Base-by-base conservation (phyloP, 1,140 invertebrate species). In the Psilanteris sp. region DNA sequence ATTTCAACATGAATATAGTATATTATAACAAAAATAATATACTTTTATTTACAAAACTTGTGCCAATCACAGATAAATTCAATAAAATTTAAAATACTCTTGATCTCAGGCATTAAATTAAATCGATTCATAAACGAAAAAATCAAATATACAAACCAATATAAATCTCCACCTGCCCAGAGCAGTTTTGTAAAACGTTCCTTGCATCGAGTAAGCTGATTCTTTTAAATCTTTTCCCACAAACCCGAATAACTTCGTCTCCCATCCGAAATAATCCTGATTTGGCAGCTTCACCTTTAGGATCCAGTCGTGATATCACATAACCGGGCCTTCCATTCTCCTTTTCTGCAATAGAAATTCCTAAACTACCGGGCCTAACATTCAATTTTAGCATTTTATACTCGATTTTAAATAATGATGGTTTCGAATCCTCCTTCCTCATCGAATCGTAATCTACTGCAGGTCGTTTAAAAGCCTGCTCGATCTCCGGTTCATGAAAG, bases 191-290 rank as follows among this genome's bases (percentile, higher is more conserved):
- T 10, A 94, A 66, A 9, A 91, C 86, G 31, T 89, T 89, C 13
- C 90, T 88, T 1, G 92, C 93, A 67, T 94, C 92, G 6, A 85
- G 75, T 5, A 91, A 85, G 0, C 88, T 88, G 66, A 93, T 84
- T 0, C 93, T 92, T 10, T 91, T 89, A 26, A 94, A 74, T 26
- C 91, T 88, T 26, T 89, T 89, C 0, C 93, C 93, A 70, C 92
- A 92, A 7, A 94, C 91, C 71, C 92, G 90, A 7, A 94, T 85
- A 15, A 94, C 88, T 82, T 94, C 93, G 76, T 94, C 93, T 0
- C 92, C 92, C 24, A 92, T 80, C 22, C 87, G 85, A 31, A 90
- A 85, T 1, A 83, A 61, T 9, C 78, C 81, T 0, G 82, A 86
- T 24, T 72, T 85, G 0, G 70, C 74, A 0, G 86, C 87, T 4